phyloP scores from a whole-genome alignment of 2,888 invertebrate species.

The Athalia rosae region DNA sequence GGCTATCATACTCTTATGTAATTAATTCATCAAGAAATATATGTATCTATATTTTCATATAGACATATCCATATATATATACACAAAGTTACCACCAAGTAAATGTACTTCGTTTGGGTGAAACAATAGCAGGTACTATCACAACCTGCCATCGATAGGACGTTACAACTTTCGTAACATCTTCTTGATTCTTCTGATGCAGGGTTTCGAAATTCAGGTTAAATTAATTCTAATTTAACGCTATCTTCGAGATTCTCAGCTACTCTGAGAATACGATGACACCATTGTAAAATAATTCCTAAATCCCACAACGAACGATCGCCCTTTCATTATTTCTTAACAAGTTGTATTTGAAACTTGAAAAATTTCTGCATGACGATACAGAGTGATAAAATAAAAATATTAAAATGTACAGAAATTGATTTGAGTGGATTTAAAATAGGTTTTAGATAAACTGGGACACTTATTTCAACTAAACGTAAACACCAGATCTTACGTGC shows the following conservation, averaged over 20 bases:
- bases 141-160: conserved; percentile 11
- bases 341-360: conserved; percentile 12
- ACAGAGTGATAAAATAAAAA: conserved; percentile 7
- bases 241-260: neutral
- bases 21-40: neutral
- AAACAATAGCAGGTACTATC: conserved; percentile 19
- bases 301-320: conserved; percentile 13
- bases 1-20: neutral
- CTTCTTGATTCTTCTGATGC: neutral
- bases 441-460: conserved; percentile 56
- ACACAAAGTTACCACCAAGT: conserved; percentile 26
- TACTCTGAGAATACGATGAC: neutral
- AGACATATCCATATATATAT: conserved; percentile 22
- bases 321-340: neutral
- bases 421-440: conserved; percentile 64
- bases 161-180: neutral
- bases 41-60: conserved; percentile 8
- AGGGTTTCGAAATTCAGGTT: no score
- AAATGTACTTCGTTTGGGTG: conserved; percentile 1
- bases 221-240: no score
- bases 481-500: conserved; percentile 55
- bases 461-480: conserved; percentile 66
- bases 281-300: neutral
- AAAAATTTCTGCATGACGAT: neutral
- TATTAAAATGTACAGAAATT: conserved; percentile 71